Evolutionary conservation across 1,140 invertebrate species (phyloP).

Genomic region (Zaprionus ghesquierei): DNA sequence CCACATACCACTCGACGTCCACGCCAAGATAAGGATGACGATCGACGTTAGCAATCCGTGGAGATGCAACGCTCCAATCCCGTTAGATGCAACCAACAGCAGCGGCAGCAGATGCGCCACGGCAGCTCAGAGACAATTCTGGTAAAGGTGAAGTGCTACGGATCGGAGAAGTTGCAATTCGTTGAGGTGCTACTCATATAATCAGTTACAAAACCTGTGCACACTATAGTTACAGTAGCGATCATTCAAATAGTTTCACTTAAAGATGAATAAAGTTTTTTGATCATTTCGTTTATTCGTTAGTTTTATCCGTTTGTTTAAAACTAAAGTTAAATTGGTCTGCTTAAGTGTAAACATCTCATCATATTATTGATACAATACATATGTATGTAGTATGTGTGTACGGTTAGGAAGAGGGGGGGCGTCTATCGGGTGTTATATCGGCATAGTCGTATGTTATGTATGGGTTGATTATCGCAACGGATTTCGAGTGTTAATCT

Average conservation of each 20-base stretch:
- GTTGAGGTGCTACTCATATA: constrained; percentile 72
- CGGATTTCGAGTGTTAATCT: neutral
- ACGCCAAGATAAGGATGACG: constrained; percentile 56
- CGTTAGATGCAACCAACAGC: constrained; percentile 51
- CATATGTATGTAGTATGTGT: constrained; percentile 14
- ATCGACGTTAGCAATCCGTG: constrained; percentile 67
- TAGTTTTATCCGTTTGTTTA: constrained; percentile 50
- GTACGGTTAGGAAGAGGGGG: neutral
- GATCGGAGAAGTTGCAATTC: constrained; percentile 61
- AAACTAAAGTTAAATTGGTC: constrained; percentile 78
- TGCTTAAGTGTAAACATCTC: constrained; percentile 63
- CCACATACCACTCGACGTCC: constrained; percentile 71
- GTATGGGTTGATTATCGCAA: neutral
- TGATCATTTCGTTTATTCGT: constrained; percentile 73
- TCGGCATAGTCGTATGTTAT: no score
- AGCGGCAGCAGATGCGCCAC: constrained; percentile 12
- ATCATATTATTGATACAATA: constrained; percentile 53
- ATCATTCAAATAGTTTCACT: neutral
- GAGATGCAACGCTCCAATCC: neutral
- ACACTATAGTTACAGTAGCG: neutral
- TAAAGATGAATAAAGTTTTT: constrained; percentile 27
- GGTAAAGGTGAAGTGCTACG: constrained; percentile 71
- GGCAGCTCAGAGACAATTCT: constrained; percentile 29
- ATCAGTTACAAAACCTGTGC: constrained; percentile 1
- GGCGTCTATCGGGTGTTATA: neutral